phyloP scores from a whole-genome alignment of 1,140 invertebrate species.

The Eumeta japonica region DNA sequence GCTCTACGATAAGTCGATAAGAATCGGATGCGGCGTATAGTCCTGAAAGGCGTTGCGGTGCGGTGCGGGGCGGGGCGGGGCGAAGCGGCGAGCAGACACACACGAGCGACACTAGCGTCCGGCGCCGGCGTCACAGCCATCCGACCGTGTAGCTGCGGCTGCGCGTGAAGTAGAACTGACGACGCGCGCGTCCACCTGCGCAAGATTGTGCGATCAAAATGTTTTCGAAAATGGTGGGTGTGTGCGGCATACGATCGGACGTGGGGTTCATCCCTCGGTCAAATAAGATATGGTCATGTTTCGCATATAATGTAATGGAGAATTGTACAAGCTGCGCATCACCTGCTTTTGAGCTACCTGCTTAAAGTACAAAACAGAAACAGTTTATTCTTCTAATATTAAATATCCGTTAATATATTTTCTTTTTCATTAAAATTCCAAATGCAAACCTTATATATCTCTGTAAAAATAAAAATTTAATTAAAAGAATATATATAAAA shows the following conservation, averaged over 20 bases:
- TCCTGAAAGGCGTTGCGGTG: slow-evolving; percentile 13
- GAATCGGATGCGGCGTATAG: slow-evolving; percentile 22
- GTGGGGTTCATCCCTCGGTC: too few species aligned
- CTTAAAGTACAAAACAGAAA: neutral
- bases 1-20: slow-evolving; percentile 17
- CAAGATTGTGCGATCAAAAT: too few species aligned
- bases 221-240: too few species aligned
- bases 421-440: too few species aligned
- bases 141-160: slow-evolving; percentile 50
- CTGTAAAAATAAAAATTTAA: too few species aligned
- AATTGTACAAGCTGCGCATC: neutral
- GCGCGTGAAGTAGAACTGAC: slow-evolving; percentile 42
- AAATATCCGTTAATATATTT: too few species aligned
- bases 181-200: slow-evolving; percentile 39
- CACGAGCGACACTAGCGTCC: too few species aligned
- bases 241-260: too few species aligned
- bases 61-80: slow-evolving; percentile 8
- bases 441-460: too few species aligned
- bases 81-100: slow-evolving; percentile 18
- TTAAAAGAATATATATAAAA: too few species aligned
- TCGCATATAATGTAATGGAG: neutral
- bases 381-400: too few species aligned
- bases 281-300: neutral
- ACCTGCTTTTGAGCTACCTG: neutral
- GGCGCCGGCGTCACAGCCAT: too few species aligned